Evolutionary conservation across 2,888 invertebrate genomes (phyloP).

Genomic region (Parnassius apollo): DNA sequence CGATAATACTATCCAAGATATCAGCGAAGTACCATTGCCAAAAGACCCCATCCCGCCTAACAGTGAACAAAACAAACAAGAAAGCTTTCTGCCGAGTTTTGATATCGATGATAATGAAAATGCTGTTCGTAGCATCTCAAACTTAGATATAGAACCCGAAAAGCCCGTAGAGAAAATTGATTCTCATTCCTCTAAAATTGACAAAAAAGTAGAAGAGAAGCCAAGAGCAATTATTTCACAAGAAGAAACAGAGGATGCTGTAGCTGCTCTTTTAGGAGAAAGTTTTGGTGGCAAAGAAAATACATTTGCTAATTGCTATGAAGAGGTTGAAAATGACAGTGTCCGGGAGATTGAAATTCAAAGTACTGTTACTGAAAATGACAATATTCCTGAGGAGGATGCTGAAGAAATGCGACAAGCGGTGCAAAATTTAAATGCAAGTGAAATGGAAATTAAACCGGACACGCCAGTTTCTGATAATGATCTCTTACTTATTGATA

Average conservation of each 20-base stretch:
- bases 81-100: slow-evolving; percentile 85
- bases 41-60: slow-evolving; percentile 55
- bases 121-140: slow-evolving; percentile 90
- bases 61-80: slow-evolving; percentile 53
- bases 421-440: slow-evolving; percentile 88
- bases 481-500: slow-evolving; percentile 91
- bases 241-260: slow-evolving; percentile 96
- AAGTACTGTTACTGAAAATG: slow-evolving; percentile 64
- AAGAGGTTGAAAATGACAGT: slow-evolving; percentile 71
- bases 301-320: slow-evolving; percentile 79
- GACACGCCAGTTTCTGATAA: slow-evolving; percentile 93
- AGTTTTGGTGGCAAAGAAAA: slow-evolving; percentile 87
- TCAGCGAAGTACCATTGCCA: slow-evolving; percentile 72
- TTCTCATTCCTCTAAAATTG: slow-evolving; percentile 55
- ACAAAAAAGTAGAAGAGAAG: slow-evolving; percentile 86
- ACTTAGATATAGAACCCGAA: slow-evolving; percentile 60
- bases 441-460: slow-evolving; percentile 88
- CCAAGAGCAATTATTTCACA: slow-evolving; percentile 92
- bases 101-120: slow-evolving; percentile 85
- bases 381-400: slow-evolving; percentile 85
- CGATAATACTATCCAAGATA: slow-evolving; percentile 61
- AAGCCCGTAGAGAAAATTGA: slow-evolving; percentile 58
- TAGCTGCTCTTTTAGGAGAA: slow-evolving; percentile 92
- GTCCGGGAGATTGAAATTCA: slow-evolving; percentile 69
- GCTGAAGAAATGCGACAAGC: slow-evolving; percentile 92